Evolutionary conservation across 2,888 invertebrate species (phyloP).

Genomic region (Microctonus brassicae): DNA sequence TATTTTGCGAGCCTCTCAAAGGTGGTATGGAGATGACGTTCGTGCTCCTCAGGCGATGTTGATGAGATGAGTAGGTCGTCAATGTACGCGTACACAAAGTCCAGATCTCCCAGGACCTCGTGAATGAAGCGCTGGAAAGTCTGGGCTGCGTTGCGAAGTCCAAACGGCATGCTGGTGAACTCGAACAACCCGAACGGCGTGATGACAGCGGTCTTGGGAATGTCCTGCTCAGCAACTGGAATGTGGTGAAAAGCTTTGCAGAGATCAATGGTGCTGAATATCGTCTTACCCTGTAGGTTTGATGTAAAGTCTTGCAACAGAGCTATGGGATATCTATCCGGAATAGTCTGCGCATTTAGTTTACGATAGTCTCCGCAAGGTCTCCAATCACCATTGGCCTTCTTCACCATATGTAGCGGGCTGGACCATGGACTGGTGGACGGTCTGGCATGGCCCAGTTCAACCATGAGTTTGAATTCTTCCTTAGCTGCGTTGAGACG

Average conservation of each 20-base stretch:
- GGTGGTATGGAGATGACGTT: slow-evolving; percentile 37
- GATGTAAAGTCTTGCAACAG: slow-evolving; percentile 54
- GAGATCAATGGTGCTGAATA: slow-evolving; percentile 52
- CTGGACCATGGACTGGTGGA: slow-evolving; percentile 61
- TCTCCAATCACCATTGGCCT: slow-evolving; percentile 55
- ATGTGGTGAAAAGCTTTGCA: slow-evolving; percentile 55
- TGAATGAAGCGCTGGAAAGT: slow-evolving; percentile 49
- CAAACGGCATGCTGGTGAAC: slow-evolving; percentile 53
- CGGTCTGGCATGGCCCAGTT: slow-evolving; percentile 50
- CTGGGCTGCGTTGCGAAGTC: slow-evolving; percentile 54
- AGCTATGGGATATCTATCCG: slow-evolving; percentile 57
- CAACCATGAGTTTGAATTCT: slow-evolving; percentile 55
- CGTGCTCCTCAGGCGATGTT: slow-evolving; percentile 27
- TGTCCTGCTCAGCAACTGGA: slow-evolving; percentile 52
- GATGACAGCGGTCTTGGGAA: slow-evolving; percentile 55
- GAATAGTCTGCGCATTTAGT: slow-evolving; percentile 50
- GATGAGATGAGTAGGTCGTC: slow-evolving; percentile 46
- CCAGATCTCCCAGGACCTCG: slow-evolving; percentile 40
- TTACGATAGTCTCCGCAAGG: slow-evolving; percentile 64
- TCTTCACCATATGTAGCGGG: slow-evolving; percentile 59
- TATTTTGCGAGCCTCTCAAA: slow-evolving; percentile 38
- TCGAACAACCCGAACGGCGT: slow-evolving; percentile 59
- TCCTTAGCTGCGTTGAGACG: slow-evolving; percentile 49
- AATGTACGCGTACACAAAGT: slow-evolving; percentile 42
- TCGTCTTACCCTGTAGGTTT: slow-evolving; percentile 42